Percentiles rank a stretch among this genome's conserved stretches.
Conservation (phyloP, 2,888 invertebrate species). For the Perdita meconis region DNA sequence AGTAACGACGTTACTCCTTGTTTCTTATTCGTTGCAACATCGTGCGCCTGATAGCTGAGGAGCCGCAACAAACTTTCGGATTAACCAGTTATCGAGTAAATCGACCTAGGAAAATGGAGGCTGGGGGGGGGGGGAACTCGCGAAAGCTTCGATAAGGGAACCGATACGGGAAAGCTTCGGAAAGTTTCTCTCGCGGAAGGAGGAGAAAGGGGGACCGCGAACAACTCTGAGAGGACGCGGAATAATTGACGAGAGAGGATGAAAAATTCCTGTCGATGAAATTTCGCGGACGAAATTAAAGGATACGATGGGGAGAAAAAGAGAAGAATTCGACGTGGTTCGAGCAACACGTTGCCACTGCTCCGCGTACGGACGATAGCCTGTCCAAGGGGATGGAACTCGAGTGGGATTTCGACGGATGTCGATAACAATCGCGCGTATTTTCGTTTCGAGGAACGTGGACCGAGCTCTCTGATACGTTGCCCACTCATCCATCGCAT, state of each 20-base stretch:
- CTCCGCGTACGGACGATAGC: constrained; percentile 3
- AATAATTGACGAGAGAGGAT: neutral
- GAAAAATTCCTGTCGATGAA: neutral
- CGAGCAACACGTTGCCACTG: constrained; percentile 14
- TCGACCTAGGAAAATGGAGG: neutral
- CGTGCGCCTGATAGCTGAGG: constrained; percentile 15
- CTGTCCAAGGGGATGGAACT: constrained; percentile 1
- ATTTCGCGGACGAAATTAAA: neutral
- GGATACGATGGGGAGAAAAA: neutral
- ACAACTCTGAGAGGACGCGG: constrained; percentile 2
- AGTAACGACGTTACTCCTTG: constrained; percentile 61
- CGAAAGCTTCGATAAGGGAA: neutral
- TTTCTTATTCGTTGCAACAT: constrained; percentile 42
- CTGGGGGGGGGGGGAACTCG: neutral
- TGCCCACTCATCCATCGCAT: constrained; percentile 23
- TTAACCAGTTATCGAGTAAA: constrained; percentile 24
- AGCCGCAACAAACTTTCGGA: constrained; percentile 28
- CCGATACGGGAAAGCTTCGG: constrained; percentile 1
- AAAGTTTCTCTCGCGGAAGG: neutral
- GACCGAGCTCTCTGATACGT: constrained; percentile 20
- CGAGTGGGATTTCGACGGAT: constrained; percentile 32
- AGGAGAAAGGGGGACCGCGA: too few relatives aligned
- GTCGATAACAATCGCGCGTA: constrained; percentile 51
- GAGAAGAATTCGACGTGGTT: neutral
- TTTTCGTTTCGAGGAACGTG: constrained; percentile 23